Evolutionary conservation across 2,113 vertebrate species (phyloP).

Genomic region (Desmodus rotundus): DNA sequence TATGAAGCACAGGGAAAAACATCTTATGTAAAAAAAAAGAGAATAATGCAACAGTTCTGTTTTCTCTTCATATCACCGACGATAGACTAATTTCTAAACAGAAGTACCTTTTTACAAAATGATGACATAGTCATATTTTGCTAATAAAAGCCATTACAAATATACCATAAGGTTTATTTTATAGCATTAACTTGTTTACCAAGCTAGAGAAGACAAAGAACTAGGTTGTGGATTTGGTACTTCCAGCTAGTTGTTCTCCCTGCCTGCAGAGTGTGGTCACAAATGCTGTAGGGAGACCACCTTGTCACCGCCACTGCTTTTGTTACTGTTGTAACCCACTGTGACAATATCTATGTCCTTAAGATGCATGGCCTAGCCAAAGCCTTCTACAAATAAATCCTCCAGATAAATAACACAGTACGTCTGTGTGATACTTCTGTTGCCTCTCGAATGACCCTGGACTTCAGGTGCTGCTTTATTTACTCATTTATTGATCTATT

Average conservation of each 20-base stretch:
- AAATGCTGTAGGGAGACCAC: background rate
- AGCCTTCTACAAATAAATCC: slow-evolving; percentile 91
- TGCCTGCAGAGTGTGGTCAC: background rate
- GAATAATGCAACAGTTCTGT: slow-evolving; percentile 29
- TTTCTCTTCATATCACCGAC: slow-evolving; percentile 48
- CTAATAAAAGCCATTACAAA: slow-evolving; percentile 69
- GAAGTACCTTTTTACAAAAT: slow-evolving; percentile 64
- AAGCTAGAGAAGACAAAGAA: slow-evolving; percentile 69
- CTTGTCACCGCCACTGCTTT: background rate
- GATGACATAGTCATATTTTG: slow-evolving; percentile 70
- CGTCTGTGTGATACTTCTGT: slow-evolving; percentile 89
- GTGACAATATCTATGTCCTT: slow-evolving; percentile 40
- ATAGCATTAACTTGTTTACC: slow-evolving; percentile 63
- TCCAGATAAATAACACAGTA: slow-evolving; percentile 87
- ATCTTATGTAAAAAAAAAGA: slow-evolving; percentile 57
- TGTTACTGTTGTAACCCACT: background rate
- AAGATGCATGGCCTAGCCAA: slow-evolving; percentile 88
- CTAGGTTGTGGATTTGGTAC: slow-evolving; percentile 61
- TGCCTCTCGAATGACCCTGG: slow-evolving; percentile 87
- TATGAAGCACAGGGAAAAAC: slow-evolving; percentile 57
- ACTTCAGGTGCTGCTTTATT: slow-evolving; percentile 86
- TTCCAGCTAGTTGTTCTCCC: slow-evolving; percentile 55
- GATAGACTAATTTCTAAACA: slow-evolving; percentile 72
- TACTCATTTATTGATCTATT: slow-evolving; percentile 88
- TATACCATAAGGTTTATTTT: slow-evolving; percentile 59